Base-by-base conservation (phyloP, 2,113 vertebrate genomes). In the Osmerus mordax region DNA sequence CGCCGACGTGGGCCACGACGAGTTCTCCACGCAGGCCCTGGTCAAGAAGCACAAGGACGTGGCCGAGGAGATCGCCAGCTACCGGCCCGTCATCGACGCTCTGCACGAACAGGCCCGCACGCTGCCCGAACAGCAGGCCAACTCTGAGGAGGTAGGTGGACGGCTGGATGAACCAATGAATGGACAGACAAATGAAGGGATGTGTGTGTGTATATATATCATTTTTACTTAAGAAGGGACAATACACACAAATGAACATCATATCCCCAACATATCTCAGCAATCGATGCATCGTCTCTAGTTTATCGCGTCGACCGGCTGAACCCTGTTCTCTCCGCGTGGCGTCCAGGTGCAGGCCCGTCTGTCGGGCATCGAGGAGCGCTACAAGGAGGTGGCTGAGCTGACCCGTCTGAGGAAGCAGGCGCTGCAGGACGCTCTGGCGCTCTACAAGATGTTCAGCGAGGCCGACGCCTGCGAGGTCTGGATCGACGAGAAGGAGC, bases 21-120 rank as follows among this genome's bases (percentile, higher is more conserved):
- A 99, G 81, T 99, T 96, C 90, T 99, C 97, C 77, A 94, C 97
- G 0, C 97, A 99, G 89, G 94, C 97, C 5, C 91, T 99, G 89
- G 96, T 98, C 66, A 98, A 94, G 90, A 99, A 99, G 55, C 97
- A 99, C 92, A 98, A 99, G 74, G 97, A 98, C 1, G 97, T 98
- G 41, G 94, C 95, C 0, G 95, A 98, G 79, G 97, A 99, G 88
- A 96, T 98, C 21, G 80, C 87, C 73, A 96, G 93, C 90, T 99
- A 98, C 87, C 88, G 95, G 68, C 94, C 96, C 0, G 95, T 93
- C 78, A 94, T 99, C 0, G 96, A 97, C 73, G 89, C 95, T 0
- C 93, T 99, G 61, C 96, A 97, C 0, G 97, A 99, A 12, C 97
- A 99, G 76, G 93, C 96, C 0, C 78, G 85, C 3, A 91, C 92